Evolutionary conservation across 1,140 invertebrate genomes (phyloP), one percentile per base, ranked within the genome.

Genomic region (Muscidifurax raptorellus): DNA sequence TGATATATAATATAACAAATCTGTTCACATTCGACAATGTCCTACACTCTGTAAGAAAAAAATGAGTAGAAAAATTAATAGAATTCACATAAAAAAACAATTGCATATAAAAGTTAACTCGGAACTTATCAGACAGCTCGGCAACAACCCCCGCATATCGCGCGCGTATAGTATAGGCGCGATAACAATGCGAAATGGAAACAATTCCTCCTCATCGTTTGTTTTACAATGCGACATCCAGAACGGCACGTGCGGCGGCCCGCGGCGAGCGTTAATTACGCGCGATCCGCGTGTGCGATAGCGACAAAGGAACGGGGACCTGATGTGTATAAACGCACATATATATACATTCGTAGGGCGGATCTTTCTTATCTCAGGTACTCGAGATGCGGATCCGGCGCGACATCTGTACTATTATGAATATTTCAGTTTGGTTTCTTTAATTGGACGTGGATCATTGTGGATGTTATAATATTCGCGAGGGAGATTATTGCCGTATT

Each of bases 221-320:
- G 52, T 59, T 59, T 59, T 59, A n/a, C 52, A 59, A n/a, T 59
- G 22, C 52, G 52, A 59, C 52, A 59, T 59, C 22, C 27, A 40
- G 27, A 44, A 25, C 44, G 30, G 47, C 18, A 28, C 52, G 44
- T 75, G 25, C 72, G 69, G 40, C 80, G 71, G 30, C 71, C 44
- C n/a, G 32, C 2, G 27, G 80, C 75, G 64, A 36, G 47, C 15
- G 27, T 84, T 84, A 84, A 84, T 84, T 78, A 32, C 76, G 66
- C 15, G 12, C 22, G 82, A 84, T 84, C 82, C 82, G 77, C 76
- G 82, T 84, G 82, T 30, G 22, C 44, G 82, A 84, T 84, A 76
- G 18, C 13, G 76, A 40, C 78, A 32, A 59, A 59, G 52, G 52
- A 59, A n/a, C 52, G 22, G 52, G 52, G 52, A 52, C 22, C 22